These are phyloP conservation scores for Solenopsis invicta DNA, from an alignment of 1,140 invertebrate genomes.

Conservation along the genomic window DNA sequence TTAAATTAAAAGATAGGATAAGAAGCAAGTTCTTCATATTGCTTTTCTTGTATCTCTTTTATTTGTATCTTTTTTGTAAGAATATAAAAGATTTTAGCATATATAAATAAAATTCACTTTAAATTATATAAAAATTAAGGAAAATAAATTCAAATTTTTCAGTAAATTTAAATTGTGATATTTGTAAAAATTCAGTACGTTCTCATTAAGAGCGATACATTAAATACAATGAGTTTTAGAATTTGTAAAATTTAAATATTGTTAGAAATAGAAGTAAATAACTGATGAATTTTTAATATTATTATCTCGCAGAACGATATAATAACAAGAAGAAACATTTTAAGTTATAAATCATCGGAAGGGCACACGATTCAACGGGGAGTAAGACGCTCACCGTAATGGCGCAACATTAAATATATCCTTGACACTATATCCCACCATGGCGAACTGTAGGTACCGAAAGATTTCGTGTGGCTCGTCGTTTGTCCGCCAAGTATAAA, in stretches of 20 bases:
- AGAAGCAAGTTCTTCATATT: slow-evolving; percentile 1
- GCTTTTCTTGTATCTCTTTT: not conserved
- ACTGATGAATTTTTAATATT: not conserved
- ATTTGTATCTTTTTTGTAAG: not conserved
- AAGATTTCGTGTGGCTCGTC: slow-evolving; percentile 43
- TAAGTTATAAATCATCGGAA: not conserved
- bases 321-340: not conserved
- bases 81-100: not conserved
- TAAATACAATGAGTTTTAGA: not conserved
- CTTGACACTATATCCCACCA: slow-evolving; percentile 57
- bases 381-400: slow-evolving; percentile 27
- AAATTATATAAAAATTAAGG: slow-evolving; percentile 3
- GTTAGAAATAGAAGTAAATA: not conserved
- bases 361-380: not conserved
- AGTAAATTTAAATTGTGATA: not conserved
- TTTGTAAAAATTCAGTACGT: not conserved
- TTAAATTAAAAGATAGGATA: not conserved
- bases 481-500: slow-evolving; percentile 58
- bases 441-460: slow-evolving; percentile 10
- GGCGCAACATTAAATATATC: slow-evolving; percentile 54
- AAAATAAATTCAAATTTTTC: slow-evolving; percentile 5
- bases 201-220: not conserved
- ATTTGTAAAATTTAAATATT: slow-evolving; percentile 15
- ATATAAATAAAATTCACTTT: not conserved
- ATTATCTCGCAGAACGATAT: not conserved